Evolutionary conservation across 2,113 vertebrate species (phyloP), one percentile per base, ranked within the genome.

Genomic region (Pimephales promelas): DNA sequence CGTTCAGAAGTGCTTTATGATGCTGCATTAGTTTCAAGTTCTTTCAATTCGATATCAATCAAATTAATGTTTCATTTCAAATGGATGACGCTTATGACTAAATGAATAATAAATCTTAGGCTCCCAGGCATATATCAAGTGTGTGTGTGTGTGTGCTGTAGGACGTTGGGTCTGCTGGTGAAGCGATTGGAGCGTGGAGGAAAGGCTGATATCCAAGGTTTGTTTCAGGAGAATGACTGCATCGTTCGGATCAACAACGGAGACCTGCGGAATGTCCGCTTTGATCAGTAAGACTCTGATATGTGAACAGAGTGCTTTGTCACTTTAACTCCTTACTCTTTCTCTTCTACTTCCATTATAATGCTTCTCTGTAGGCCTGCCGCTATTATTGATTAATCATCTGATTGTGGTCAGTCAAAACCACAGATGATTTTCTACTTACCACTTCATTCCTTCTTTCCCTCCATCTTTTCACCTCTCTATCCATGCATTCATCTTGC

Each of bases 221-320:
- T 99, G 90, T 99, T 99, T 90, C 95, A 94, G 87, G 97, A 98
- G 92, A 97, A 97, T 18, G 98, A 99, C 91, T 98, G 97, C 83
- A 98, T 99, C 87, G 93, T 99, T 90, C 95, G 92, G 90, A 98
- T 99, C 89, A 99, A 99, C 5, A 95, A 96, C 13, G 94, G 92
- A 31, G 96, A 99, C 92, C 96, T 99, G 87, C 94, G 97, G 77
- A 95, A 97, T 75, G 95, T 95, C 85, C 96, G 96, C 89, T 99
- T 99, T 84, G 98, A 99, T 91, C 96, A 99, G 98, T 99, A 95
- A 96, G 97, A 20, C 43, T 28, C n/a, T 64, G 71, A 76, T 59
- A 9, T 20, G 22, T 59, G 20, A 40, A 13, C 47, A 34, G 47
- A 54, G 79, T 54, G 28, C 28, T 56, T 13, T 49, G 28, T 70